Evolutionary conservation across 2,888 invertebrate species (phyloP), one percentile per base, ranked within the genome.

Genomic region (Schizotus pectinicornis): DNA sequence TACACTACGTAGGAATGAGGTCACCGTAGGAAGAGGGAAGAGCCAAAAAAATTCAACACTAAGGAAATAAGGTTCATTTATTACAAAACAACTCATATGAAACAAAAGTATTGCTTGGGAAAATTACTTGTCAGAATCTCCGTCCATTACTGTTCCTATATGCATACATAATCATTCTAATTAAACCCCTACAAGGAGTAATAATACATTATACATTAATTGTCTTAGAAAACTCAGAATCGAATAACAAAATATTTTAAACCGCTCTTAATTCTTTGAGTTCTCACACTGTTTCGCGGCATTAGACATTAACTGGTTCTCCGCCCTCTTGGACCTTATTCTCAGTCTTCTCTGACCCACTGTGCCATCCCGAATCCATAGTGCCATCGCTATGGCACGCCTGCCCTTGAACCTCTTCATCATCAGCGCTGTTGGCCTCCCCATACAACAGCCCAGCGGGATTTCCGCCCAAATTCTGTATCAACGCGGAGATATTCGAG

Each of bases 331-430:
- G 71, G 39, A 67, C 70, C 42, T 70, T 70, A 49, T 68, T 70
- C 35, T 77, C 85, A 55, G 83, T 83, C 73, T 85, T 86, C 61
- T 86, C 86, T 0, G 86, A 86, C 0, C 86, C 88, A 66, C 86
- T 87, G 62, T 88, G 88, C 87, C 88, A 88, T 0, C 88, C 88
- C 0, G 87, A 86, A 64, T 88, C 88, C 81, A 87, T 84, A 0
- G 87, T 88, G 37, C 75, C 79, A 60, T 80, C 80, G 64, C 80
- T 80, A 52, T 80, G 78, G 53, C 76, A 77, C 54, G 70, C 74
- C 33, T 75, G 78, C 33, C 77, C 77, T 33, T 74, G 71, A 33
- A 77, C 71, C 57, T 79, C 79, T 33, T 77, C 76, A 55, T 77
- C 79, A 50, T 70, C 73, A 8, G 62, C 62, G 61, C 74, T 74